phyloP scores from a whole-genome alignment of 2,888 invertebrate species.

The Seira musarum region DNA sequence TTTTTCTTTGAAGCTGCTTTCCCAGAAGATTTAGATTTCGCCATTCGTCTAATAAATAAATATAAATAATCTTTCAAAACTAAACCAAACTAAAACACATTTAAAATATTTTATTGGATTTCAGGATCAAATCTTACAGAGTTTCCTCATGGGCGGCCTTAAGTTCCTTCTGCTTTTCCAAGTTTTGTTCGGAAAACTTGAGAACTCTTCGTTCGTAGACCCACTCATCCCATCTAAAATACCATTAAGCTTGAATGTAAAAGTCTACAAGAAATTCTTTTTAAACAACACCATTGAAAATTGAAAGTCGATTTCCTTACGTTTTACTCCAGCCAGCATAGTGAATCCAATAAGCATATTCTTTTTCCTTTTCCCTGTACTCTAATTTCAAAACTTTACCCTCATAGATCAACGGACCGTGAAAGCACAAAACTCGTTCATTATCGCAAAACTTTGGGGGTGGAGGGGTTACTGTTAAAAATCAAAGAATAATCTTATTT shows the following conservation, averaged over 20 bases:
- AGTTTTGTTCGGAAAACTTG: constrained; percentile 91
- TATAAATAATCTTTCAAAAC: constrained; percentile 12
- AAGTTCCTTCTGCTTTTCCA: constrained; percentile 90
- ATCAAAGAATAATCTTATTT: neutral
- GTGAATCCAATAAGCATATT: constrained; percentile 92
- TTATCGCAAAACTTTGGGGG: constrained; percentile 41
- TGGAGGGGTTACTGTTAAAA: neutral
- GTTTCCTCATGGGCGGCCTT: constrained; percentile 85
- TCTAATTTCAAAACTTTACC: constrained; percentile 93
- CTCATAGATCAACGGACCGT: constrained; percentile 96
- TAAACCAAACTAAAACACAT: constrained; percentile 27
- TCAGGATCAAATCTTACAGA: constrained; percentile 65
- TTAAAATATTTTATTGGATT: constrained; percentile 40
- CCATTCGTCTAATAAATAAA: constrained; percentile 36
- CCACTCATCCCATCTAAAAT: constrained; percentile 89
- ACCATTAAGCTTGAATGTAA: constrained; percentile 6
- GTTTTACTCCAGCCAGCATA: constrained; percentile 99
- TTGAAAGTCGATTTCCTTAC: constrained; percentile 75
- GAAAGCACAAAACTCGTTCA: constrained; percentile 86
- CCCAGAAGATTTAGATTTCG: constrained; percentile 39
- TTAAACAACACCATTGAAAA: neutral
- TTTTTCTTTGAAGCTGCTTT: constrained; percentile 59
- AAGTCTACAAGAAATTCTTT: constrained; percentile 16
- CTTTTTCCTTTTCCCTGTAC: constrained; percentile 90
- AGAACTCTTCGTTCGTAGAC: constrained; percentile 92